Base-by-base conservation (phyloP, 2,888 invertebrate species). In the Nymphalis c-album region DNA sequence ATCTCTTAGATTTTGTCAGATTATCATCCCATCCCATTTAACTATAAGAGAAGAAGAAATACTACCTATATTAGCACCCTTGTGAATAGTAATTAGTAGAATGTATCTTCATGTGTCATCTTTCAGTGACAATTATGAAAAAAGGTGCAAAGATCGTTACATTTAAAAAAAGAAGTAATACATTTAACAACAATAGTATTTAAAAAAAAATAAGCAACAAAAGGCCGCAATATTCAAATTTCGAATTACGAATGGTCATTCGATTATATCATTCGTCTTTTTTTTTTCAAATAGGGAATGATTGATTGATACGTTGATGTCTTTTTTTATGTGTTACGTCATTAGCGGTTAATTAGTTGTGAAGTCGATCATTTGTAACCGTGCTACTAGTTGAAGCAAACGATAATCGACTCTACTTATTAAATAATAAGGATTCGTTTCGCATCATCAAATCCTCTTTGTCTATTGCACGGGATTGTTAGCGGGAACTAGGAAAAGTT, bases 351-450 rank as follows among this genome's bases (percentile, higher is more conserved):
- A 73, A 73, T 73, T 73, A 71, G 62, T 67, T 69, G 88, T 89
- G 85, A 87, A 88, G 81, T 86, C 83, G 82, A 85, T 89, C 87
- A 86, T 88, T 90, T 86, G 88, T 85, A 84, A 77, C 77, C 78
- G 78, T 78, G 80, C 79, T 73, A 68, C 73, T 31, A 55, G 8
- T n/a, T 31, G 7, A 31, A 31, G 35, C 31, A 1, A 55, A n/a
- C 20, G 31, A 55, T 31, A n/a, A n/a, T 31, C 17, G 17, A n/a
- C 55, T 55, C 8, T 31, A 55, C 7, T 2, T 0, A 7, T n/a
- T 35, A n/a, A 18, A 2, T 8, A 8, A n/a, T 17, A n/a, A 55
- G 13, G 51, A 17, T 55, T 26, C 17, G 8, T 31, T 35, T 55
- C 22, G 2, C 7, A 26, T 22, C 6, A n/a, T n/a, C 2, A 16